Evolutionary conservation across 2,797 vertebrate species (phyloP).

Genomic region (Holocentrus rufus): DNA sequence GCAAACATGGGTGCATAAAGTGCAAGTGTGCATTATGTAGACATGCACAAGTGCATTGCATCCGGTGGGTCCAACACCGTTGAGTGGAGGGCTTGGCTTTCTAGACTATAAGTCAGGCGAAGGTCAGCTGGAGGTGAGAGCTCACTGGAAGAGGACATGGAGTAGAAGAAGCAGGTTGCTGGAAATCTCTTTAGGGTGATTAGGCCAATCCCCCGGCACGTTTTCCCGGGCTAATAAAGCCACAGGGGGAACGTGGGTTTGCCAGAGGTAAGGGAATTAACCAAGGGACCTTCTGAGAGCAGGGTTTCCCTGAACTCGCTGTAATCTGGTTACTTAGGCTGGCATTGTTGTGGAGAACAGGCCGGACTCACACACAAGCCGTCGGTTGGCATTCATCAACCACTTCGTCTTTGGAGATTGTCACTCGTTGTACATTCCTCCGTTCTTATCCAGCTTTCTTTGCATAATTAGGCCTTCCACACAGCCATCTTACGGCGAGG

Average conservation of each 20-base stretch:
- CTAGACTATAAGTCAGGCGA: conserved; percentile 25
- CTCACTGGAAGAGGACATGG: conserved; percentile 35
- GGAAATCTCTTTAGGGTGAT: conserved; percentile 74
- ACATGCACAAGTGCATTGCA: too few relatives aligned
- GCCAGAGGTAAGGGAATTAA: conserved; percentile 45
- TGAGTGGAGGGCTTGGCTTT: neutral
- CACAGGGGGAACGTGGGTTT: conserved; percentile 30
- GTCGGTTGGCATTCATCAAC: conserved; percentile 6
- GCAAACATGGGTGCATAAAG: too few relatives aligned
- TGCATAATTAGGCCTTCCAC: neutral
- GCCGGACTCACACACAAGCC: conserved; percentile 4
- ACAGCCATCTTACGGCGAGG: neutral
- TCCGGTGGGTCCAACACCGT: neutral
- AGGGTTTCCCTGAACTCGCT: conserved; percentile 42
- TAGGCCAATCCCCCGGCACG: conserved; percentile 71
- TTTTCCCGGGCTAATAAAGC: conserved; percentile 52
- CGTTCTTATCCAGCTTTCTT: neutral
- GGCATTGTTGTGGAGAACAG: conserved; percentile 40
- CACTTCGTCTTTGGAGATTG: conserved; percentile 1
- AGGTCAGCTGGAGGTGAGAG: conserved; percentile 7
- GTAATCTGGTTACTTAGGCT: conserved; percentile 54
- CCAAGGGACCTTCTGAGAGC: conserved; percentile 28
- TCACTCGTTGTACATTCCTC: neutral
- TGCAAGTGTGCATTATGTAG: too few relatives aligned
- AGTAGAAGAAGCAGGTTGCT: conserved; percentile 55